These are phyloP conservation scores for Branchipolynoe longqiensis DNA, from an alignment of 2,888 invertebrate species.

Conservation along the genomic window DNA sequence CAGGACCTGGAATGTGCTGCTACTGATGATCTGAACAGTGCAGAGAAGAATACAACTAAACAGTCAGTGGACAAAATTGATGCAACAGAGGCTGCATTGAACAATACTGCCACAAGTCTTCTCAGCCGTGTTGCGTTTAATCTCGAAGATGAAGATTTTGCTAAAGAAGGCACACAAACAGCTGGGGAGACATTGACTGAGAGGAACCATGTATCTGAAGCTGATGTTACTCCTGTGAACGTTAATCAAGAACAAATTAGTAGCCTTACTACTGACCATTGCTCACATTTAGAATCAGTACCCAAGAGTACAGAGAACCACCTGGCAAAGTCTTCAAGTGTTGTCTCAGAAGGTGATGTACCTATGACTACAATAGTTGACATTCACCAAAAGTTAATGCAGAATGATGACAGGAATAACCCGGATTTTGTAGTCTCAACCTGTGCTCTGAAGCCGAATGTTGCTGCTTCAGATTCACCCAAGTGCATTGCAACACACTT, in stretches of 20 bases:
- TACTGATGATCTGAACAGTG: not conserved
- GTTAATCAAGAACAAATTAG: not conserved
- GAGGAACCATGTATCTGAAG: not conserved
- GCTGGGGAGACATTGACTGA: too few species aligned
- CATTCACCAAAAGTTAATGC: not conserved
- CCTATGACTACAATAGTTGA: not conserved
- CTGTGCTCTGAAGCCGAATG: too few species aligned
- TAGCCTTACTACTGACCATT: not conserved
- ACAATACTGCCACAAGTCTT: constrained; percentile 21
- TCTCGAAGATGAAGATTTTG: constrained; percentile 35
- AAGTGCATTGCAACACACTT: too few species aligned
- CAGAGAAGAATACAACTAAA: not conserved
- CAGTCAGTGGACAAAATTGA: not conserved
- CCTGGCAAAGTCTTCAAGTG: not conserved
- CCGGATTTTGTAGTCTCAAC: too few species aligned
- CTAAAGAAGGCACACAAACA: too few species aligned
- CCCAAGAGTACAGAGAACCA: not conserved
- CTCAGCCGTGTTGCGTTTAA: constrained; percentile 41
- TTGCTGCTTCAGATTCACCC: too few species aligned
- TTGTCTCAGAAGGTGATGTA: not conserved
- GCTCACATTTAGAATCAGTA: not conserved
- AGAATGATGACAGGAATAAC: not conserved
- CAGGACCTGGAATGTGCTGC: not conserved
- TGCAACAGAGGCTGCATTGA: not conserved
- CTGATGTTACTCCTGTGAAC: not conserved